These are phyloP conservation scores for Gobiocypris rarus DNA, from an alignment of 2,113 vertebrate species.

Conservation along the genomic window DNA sequence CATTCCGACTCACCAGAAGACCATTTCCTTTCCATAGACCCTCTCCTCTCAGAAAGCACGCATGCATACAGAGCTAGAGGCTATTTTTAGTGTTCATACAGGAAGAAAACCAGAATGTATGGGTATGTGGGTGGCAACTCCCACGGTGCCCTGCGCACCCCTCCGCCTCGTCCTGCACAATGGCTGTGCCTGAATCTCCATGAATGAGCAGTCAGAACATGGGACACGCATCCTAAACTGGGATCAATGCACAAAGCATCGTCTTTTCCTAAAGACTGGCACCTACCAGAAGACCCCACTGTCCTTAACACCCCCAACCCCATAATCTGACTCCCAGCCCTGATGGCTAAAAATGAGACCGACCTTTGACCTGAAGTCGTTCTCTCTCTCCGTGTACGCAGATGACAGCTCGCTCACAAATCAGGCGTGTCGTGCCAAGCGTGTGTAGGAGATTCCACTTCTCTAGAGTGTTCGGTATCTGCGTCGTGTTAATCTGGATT, in stretches of 20 bases:
- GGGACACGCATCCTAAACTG: conserved; percentile 23
- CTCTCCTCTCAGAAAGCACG: conserved; percentile 32
- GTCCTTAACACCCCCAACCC: conserved; percentile 48
- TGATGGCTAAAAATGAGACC: conserved; percentile 74
- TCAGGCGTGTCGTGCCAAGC: conserved; percentile 32
- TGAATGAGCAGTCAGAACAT: conserved; percentile 28
- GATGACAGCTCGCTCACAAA: conserved; percentile 34
- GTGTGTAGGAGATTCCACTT: conserved; percentile 2
- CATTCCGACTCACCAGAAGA: conserved; percentile 54
- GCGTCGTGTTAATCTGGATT: not conserved
- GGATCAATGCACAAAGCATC: conserved; percentile 52
- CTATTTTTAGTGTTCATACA: conserved; percentile 54
- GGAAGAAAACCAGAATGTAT: conserved; percentile 43
- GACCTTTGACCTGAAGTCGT: conserved; percentile 63
- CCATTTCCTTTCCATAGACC: conserved; percentile 50
- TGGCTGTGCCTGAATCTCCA: conserved; percentile 33
- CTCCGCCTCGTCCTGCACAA: conserved; percentile 23
- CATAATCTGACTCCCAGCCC: conserved; percentile 69
- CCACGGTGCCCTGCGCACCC: not conserved
- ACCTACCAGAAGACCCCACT: conserved; percentile 58
- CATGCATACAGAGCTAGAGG: conserved; percentile 48
- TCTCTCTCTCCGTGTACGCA: conserved; percentile 36
- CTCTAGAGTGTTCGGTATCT: not conserved
- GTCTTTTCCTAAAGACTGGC: conserved; percentile 40
- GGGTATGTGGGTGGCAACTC: conserved; percentile 45